phyloP scores from a whole-genome alignment of 2,113 vertebrate genomes.

The Paedocypris sp. region DNA sequence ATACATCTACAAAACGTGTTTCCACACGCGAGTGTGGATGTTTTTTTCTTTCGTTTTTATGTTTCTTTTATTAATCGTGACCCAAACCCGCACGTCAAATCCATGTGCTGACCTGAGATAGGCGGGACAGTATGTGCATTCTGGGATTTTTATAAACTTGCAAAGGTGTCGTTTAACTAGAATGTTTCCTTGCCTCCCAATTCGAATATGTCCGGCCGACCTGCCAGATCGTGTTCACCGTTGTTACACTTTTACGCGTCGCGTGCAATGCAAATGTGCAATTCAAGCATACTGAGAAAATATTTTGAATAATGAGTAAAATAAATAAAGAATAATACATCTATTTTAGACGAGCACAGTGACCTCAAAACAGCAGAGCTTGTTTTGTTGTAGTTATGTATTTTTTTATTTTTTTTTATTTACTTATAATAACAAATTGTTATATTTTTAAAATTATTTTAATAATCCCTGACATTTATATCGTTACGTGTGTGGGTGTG shows the following conservation, averaged over 20 bases:
- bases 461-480: no score
- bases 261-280: slow-evolving; percentile 30
- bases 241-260: slow-evolving; percentile 9
- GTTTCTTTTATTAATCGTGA: no score
- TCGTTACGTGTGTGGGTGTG: no score
- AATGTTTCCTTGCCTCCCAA: slow-evolving; percentile 27
- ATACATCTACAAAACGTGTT: no score
- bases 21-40: no score
- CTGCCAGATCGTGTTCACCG: slow-evolving; percentile 31
- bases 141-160: slow-evolving; percentile 32
- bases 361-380: background rate
- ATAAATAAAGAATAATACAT: no score
- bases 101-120: background rate
- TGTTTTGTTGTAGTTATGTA: no score
- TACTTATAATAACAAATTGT: no score
- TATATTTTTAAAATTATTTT: no score
- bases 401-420: no score
- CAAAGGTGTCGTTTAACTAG: slow-evolving; percentile 41
- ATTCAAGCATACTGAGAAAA: slow-evolving; percentile 35
- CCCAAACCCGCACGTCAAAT: background rate
- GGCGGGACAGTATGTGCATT: slow-evolving; percentile 31
- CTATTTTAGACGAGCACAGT: background rate
- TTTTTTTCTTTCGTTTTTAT: no score
- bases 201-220: slow-evolving; percentile 18
- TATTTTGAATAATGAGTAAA: slow-evolving; percentile 47